Conservation (phyloP, 92 coral and sea anemone species). For the Chrysogorgia sp. region DNA sequence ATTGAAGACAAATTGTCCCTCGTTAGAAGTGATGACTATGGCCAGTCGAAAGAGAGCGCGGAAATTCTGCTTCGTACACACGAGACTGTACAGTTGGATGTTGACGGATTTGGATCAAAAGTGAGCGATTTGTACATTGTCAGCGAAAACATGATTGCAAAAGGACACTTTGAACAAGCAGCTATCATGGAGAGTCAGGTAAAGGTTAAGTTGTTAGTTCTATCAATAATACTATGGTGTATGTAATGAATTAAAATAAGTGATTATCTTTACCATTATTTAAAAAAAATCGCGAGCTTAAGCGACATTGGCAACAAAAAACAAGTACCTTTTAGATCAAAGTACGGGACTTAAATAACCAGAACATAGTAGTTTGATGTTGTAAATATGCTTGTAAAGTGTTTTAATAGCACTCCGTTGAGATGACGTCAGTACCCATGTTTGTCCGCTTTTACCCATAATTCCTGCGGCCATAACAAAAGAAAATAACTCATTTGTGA, state of each 20-base stretch:
- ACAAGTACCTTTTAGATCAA: too few species aligned
- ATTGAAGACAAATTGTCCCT: conserved; percentile 79
- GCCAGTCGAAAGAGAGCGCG: conserved; percentile 89
- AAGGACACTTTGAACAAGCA: conserved; percentile 69
- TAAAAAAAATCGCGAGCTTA: too few species aligned
- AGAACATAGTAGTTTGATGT: too few species aligned
- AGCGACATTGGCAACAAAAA: too few species aligned
- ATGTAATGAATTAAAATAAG: not conserved
- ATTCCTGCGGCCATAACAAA: too few species aligned
- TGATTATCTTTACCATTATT: too few species aligned
- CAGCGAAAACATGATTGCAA: conserved; percentile 61
- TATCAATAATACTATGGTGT: not conserved
- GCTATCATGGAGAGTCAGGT: conserved; percentile 75
- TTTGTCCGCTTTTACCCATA: too few species aligned
- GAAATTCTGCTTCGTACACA: conserved; percentile 83
- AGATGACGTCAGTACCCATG: too few species aligned
- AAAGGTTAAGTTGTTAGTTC: not conserved
- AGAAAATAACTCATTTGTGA: too few species aligned
- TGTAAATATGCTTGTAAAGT: too few species aligned
- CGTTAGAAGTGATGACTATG: conserved; percentile 85
- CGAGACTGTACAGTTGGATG: conserved; percentile 81
- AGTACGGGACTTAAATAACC: too few species aligned
- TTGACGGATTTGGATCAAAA: conserved; percentile 68
- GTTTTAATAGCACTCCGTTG: too few species aligned
- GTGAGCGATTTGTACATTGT: conserved; percentile 62